Evolutionary conservation across 2,113 vertebrate genomes (phyloP), one percentile per base, ranked within the genome.

Genomic region (Gasterosteus aculeatus): DNA sequence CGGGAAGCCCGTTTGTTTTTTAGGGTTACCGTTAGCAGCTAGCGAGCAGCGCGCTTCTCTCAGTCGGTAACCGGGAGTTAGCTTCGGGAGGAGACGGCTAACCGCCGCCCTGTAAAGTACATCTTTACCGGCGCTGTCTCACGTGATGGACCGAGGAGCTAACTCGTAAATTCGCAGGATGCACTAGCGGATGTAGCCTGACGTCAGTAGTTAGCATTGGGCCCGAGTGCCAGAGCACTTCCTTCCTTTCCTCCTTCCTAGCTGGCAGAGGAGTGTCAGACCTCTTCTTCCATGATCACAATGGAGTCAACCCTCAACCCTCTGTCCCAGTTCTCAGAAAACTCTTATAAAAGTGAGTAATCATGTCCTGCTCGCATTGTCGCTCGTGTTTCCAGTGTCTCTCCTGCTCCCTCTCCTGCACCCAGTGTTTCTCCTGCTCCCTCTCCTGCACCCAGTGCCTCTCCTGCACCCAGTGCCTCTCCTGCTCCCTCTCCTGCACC

Each of bases 301-400:
- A 91, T 91, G 89, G 89, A 91, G 39, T 53, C 82, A 0, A 42
- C 16, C 58, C 86, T 87, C 8, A 82, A 74, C 1, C 74, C 85
- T 31, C 77, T 86, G 61, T 81, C 82, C 0, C 85, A 86, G 22
- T 78, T 90, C 42, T 56, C 74, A 1, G 90, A 92, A 38, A 88
- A 86, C 86, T 77, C 89, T 7, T 93, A 92, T 44, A 93, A 92
- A 65, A 93, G 92, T 93, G 61, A 90, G 85, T 86, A 56, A 7
- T 1, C 9, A 1, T n/a, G 12, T 35, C 33, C 33, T 35, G 33
- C 33, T 35, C 33, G 3, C 33, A 35, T 3, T 35, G 33, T 35
- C 33, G 3, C 33, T 38, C 11, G 2, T 46, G 14, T 15, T 46
- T 10, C 41, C 44, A 46, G 44, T 46, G 44, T 46, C 53, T 22